Base-by-base conservation (phyloP, 1,140 invertebrate genomes). In the Neuroterus valhalla region DNA sequence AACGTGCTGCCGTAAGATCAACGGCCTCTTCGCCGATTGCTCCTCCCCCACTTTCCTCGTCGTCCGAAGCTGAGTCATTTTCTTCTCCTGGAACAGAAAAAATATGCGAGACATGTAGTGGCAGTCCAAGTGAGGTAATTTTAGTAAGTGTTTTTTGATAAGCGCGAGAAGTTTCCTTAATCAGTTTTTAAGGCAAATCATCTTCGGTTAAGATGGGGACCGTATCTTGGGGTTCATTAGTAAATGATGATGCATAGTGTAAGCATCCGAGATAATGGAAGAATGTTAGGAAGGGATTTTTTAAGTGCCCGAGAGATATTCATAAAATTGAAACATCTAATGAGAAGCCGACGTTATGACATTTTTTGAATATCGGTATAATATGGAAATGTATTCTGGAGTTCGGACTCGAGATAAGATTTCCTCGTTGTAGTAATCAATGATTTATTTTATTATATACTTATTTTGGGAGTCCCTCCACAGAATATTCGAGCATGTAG, bases 31-130 rank as follows among this genome's bases (percentile, higher is more conserved):
- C 88, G 8, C 84, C 83, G 19, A 75, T 81, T n/a, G 75, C 79
- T 44, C 80, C 84, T 31, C 82, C 87, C 3, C 84, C 86, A 70
- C 88, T 89, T 38, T 90, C 89, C 68, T 90, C 89, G 17, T 88
- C 88, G n/a, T 90, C 89, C 26, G 89, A 89, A 26, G 78, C 82
- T 23, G 88, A 89, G 55, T 90, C 89, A 87, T 89, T 90, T 76
- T 89, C 89, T 71, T 89, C 87, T 74, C 87, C 89, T 90, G 84
- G 19, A 89, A 90, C 83, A 84, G 15, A 82, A 79, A 67, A 43
- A n/a, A 5, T 43, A 45, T 26, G 48, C 3, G 15, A 62, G 4
- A 62, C 8, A 31, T 31, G 26, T 62, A 62, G 12, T 62, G 23
- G 15, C 23, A 31, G 23, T 62, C n/a, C 10, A 31, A 62, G 31